Evolutionary conservation across 1,140 invertebrate genomes (phyloP), one percentile per base, ranked within the genome.

Genomic region (Geopemphigus sp.): DNA sequence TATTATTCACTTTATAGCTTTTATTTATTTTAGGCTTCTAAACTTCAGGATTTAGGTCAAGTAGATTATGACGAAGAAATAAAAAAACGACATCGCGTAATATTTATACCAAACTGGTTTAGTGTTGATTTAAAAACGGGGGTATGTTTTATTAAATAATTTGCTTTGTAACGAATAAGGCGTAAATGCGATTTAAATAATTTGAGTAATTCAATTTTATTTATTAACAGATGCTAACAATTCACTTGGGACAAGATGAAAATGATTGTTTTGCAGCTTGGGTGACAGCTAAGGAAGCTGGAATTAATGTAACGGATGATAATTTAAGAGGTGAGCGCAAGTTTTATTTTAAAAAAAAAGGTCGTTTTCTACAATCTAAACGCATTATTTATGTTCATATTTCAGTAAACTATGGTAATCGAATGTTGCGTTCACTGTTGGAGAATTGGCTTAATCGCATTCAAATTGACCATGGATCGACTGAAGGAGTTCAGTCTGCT

Each of bases 61-160:
- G 90, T 96, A 3, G 93, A 98, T 88, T 97, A 95, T 87, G 97
- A 99, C 56, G 93, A 96, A 84, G 96, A 98, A 87, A 90, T 97
- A 0, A 97, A 98, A 84, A 93, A 94, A 85, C 88, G 94, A 83
- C 95, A 93, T 82, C 96, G 97, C 88, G 92, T 93, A 87, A 92
- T 99, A 68, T 98, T 94, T 87, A 96, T 99, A 83, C 98, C 98
- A 59, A 98, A 95, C 88, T 99, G 98, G 98, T 99, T 99, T 86
- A 97, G 95, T 84, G 95, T 99, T 73, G 98, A 99, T 88, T 89
- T 99, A 10, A 99, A 99, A 88, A 98, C 96, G 81, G 98, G 98
- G 81, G 94, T 96, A 87, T 85, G 89, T 88, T 78, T 39, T 66
- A 68, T 68, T 57, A 22, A 39, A 5, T 39, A 22, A 29, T 68